A percentile compares a stretch with the other conserved stretches of the same genome.
phyloP scores from a whole-genome alignment of 2,113 vertebrate species.

The Pangasianodon hypophthalmus region DNA sequence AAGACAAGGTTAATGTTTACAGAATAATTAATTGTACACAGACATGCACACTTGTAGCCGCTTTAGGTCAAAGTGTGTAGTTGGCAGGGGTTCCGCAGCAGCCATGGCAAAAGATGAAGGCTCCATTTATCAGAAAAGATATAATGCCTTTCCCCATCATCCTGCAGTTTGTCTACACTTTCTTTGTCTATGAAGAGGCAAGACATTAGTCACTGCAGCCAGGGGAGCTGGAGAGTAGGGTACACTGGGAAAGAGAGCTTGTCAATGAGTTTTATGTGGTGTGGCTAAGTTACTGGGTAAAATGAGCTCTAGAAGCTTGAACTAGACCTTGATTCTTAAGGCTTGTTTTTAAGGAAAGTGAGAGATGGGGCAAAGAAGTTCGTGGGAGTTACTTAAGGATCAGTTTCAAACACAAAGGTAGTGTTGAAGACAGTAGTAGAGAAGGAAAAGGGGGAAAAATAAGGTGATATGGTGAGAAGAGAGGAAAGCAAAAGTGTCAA shows the following conservation, averaged over 20 bases:
- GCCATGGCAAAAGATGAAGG: constrained; percentile 72
- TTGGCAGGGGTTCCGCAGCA: constrained; percentile 81
- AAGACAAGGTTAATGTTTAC: constrained; percentile 69
- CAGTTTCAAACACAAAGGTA: constrained; percentile 5
- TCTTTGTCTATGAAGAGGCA: constrained; percentile 90
- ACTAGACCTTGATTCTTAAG: neutral
- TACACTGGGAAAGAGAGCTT: constrained; percentile 49
- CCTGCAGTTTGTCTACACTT: constrained; percentile 78
- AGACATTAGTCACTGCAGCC: constrained; percentile 94
- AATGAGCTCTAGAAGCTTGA: neutral
- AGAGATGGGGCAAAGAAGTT: neutral
- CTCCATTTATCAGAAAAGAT: constrained; percentile 91
- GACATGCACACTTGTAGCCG: constrained; percentile 59
- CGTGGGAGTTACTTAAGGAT: constrained; percentile 10
- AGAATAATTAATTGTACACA: constrained; percentile 71
- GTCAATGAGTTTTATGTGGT: constrained; percentile 25
- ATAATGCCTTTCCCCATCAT: constrained; percentile 59
- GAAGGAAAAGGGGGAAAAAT: constrained; percentile 28
- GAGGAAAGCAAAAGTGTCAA: constrained; percentile 48
- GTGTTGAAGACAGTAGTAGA: neutral
- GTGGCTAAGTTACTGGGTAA: neutral
- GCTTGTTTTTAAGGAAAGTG: neutral
- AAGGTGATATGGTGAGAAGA: neutral
- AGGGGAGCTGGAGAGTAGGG: constrained; percentile 78
- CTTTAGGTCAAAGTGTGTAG: constrained; percentile 61